Evolutionary conservation across 2,113 vertebrate species (phyloP).

Genomic region (Ptychochromis oligacanthus): DNA sequence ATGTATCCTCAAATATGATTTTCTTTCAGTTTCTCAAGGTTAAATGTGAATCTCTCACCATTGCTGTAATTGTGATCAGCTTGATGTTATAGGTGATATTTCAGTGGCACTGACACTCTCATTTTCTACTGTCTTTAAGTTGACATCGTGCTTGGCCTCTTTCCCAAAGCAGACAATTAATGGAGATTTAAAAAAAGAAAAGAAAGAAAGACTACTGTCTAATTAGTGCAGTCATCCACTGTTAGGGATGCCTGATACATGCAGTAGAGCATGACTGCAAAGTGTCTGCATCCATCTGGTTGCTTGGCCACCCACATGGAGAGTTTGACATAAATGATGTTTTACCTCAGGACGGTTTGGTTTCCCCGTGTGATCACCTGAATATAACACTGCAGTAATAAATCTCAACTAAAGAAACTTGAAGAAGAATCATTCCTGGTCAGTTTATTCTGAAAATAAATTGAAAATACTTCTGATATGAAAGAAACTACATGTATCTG

Average conservation of each 20-base stretch:
- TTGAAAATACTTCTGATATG: not conserved
- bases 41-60: not conserved
- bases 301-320: constrained; percentile 1
- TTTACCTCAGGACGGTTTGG: not conserved
- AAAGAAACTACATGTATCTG: not conserved
- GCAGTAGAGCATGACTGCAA: constrained; percentile 3
- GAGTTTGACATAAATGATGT: not conserved
- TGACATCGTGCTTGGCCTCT: constrained; percentile 36
- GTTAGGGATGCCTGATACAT: constrained; percentile 2
- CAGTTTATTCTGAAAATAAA: not conserved
- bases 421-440: too few relatives aligned
- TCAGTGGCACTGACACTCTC: not conserved
- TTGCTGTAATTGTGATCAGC: not conserved
- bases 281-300: constrained; percentile 24
- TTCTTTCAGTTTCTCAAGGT: not conserved
- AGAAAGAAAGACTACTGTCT: constrained; percentile 23
- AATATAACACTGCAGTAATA: not conserved
- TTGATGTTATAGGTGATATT: constrained; percentile 6
- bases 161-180: constrained; percentile 54
- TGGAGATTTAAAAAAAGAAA: constrained; percentile 23
- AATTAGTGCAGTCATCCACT: constrained; percentile 3
- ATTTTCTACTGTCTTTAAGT: constrained; percentile 20
- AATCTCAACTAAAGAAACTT: not conserved
- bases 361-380: not conserved
- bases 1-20: not conserved